Evolutionary conservation across 2,888 invertebrate genomes (phyloP), one percentile per base, ranked within the genome.

Genomic region (Drosophila mimica): DNA sequence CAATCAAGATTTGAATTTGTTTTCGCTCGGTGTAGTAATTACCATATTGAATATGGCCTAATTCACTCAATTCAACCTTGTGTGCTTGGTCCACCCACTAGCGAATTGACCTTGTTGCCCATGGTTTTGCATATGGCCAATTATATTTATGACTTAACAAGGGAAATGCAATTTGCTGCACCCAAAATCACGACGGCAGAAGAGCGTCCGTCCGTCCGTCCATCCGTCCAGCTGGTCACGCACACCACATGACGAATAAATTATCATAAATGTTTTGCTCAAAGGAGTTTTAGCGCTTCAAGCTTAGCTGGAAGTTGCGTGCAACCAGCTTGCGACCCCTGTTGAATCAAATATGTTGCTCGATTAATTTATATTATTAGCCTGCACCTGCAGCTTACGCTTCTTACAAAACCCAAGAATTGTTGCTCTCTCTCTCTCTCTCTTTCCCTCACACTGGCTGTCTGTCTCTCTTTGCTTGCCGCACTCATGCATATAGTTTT

Each of bases 161-260:
- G 90, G 74, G 68, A 56, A 74, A 62, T 85, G 88, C 88, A 85
- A 89, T 89, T 85, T 79, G 79, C 88, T 85, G 84, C 90, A 89
- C 86, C 84, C 85, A 76, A 81, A 86, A 89, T 75, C 56, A 57
- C 38, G 68, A 63, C 56, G 46, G 62, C 30, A 56, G 49, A 57
- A 59, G 40, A 28, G 20, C 53, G 43, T 7, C 25, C 58, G 40
- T 30, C 28, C 30, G 25, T 46, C 46, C 46, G 7, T 46, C 46
- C n/a, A n/a, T 25, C 38, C 38, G 30, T 40, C 30, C 38, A 40
- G 31, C 52, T 54, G 60, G 89, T 83, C 88, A 88, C 89, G 84
- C 88, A 89, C 74, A 54, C 60, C 65, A 51, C 40, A 59, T 69
- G 72, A 69, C 75, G 90, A 85, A 85, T 84, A 89, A 88, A 85